Base-by-base conservation (phyloP, 1,140 invertebrate species). In the Brachionus koreanus region DNA sequence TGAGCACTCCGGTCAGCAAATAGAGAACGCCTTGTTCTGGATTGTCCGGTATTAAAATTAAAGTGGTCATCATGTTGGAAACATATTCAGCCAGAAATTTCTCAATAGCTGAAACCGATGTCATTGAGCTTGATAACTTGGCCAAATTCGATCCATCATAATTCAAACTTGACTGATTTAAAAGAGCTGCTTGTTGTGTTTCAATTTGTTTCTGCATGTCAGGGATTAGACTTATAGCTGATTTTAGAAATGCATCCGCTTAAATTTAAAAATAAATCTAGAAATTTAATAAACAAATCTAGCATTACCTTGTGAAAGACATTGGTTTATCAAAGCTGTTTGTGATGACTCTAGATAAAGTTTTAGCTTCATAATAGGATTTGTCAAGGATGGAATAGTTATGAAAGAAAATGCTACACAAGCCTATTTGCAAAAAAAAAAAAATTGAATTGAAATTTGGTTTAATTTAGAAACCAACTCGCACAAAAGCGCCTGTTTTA, bases 321-420 rank as follows among this genome's bases (percentile, higher is more conserved):
- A 97, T 83, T 94, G 92, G 90, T 96, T 96, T 25, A 93, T 90
- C 72, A 98, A 88, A 29, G 95, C 94, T 52, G 95, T 92, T 89
- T 96, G 93, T 35, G 94, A 94, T 13, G 93, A 93, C 5, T 95
- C 88, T 65, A 97, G 89, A 89, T 96, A 96, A 16, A 98, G 90
- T 85, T 94, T 92, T 77, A 97, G 90, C 85, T 93, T 91, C 25
- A 91, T 90, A 83, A 92, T 90, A 6, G 92, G 90, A 83, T 93
- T 93, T 83, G 91, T 91, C 84, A 98, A 91, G 5, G 95, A 97
- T 25, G 96, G 96, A 88, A 97, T 94, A 1, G 96, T 98, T 43
- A 98, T 96, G 86, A 93, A 98, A 88, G 92, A 93, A 88, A 95
- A 98, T 0, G 96, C 96, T 72, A 94, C 92, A 90, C 96, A 98